Conservation (phyloP, 2,797 vertebrate genomes). For the Pempheris klunzingeri region DNA sequence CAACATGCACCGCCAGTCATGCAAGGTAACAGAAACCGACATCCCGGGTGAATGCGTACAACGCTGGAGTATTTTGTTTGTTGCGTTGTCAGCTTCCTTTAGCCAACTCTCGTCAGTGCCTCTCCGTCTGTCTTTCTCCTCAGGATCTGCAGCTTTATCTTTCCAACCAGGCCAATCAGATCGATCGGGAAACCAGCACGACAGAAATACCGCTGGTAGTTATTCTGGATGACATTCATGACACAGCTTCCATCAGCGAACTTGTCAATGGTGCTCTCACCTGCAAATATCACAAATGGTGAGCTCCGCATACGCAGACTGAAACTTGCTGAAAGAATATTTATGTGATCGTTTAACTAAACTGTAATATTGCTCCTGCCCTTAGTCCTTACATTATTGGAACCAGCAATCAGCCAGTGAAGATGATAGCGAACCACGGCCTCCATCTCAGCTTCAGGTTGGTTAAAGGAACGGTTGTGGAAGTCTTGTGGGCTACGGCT, state of each 20-base stretch:
- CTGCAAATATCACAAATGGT: slow-evolving; percentile 99
- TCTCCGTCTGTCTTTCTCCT: slow-evolving; percentile 4
- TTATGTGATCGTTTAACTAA: slow-evolving; percentile 1
- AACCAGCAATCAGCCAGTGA: slow-evolving; percentile 98
- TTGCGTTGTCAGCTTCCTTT: slow-evolving; percentile 10
- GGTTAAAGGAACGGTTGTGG: slow-evolving; percentile 16
- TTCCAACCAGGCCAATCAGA: slow-evolving; percentile 97
- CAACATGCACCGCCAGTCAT: slow-evolving; percentile 99
- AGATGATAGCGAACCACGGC: slow-evolving; percentile 96
- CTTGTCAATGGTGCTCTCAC: slow-evolving; percentile 97
- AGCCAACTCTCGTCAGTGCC: neutral
- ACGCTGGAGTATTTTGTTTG: neutral
- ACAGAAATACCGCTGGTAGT: slow-evolving; percentile 94
- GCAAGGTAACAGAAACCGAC: slow-evolving; percentile 88
- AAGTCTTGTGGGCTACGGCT: neutral
- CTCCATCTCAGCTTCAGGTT: slow-evolving; percentile 99
- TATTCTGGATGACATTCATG: slow-evolving; percentile 94
- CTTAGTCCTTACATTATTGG: slow-evolving; percentile 96
- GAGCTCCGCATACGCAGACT: slow-evolving; percentile 51
- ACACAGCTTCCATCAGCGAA: slow-evolving; percentile 93
- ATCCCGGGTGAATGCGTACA: neutral
- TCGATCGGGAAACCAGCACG: slow-evolving; percentile 91
- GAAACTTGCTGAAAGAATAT: neutral
- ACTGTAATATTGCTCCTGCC: slow-evolving; percentile 10
- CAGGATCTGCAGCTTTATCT: slow-evolving; percentile 98